Evolutionary conservation across 2,888 invertebrate species (phyloP).

Genomic region (Cephus sareptanus): DNA sequence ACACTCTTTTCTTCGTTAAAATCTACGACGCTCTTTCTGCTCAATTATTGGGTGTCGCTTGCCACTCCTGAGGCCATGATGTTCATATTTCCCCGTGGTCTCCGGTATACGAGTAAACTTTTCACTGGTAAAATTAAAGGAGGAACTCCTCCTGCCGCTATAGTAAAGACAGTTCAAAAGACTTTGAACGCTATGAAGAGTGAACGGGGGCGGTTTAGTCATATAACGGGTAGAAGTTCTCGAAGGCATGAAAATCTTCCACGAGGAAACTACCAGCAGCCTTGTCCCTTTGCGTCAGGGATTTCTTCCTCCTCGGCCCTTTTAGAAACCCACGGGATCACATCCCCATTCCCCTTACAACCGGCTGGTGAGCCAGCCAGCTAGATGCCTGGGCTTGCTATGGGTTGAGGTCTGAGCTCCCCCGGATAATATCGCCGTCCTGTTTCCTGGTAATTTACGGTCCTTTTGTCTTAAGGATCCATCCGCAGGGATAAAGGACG

Average conservation of each 20-base stretch:
- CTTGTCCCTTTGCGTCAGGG: background rate
- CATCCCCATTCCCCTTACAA: background rate
- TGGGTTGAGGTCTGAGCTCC: constrained; percentile 1
- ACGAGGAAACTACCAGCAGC: background rate
- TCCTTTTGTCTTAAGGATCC: constrained; percentile 43
- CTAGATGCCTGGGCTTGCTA: background rate
- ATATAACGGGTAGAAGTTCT: background rate
- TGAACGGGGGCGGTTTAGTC: background rate
- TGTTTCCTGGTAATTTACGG: constrained; percentile 41
- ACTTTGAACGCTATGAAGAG: background rate
- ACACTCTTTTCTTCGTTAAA: background rate
- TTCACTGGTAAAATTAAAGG: background rate
- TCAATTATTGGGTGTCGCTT: background rate
- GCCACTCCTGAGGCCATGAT: constrained; percentile 15
- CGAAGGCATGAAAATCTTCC: background rate
- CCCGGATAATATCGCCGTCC: constrained; percentile 38
- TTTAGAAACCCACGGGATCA: background rate
- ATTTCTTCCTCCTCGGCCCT: background rate
- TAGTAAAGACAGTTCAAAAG: background rate
- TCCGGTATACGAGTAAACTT: constrained; percentile 12
- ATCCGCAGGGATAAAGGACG: constrained; percentile 27
- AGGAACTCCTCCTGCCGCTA: background rate
- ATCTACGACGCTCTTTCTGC: background rate
- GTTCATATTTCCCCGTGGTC: background rate
- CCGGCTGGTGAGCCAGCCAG: background rate